Percentiles rank a stretch among this genome's conserved stretches.
Conservation (phyloP, 2,113 vertebrate species). For the Corynorhinus townsendii region DNA sequence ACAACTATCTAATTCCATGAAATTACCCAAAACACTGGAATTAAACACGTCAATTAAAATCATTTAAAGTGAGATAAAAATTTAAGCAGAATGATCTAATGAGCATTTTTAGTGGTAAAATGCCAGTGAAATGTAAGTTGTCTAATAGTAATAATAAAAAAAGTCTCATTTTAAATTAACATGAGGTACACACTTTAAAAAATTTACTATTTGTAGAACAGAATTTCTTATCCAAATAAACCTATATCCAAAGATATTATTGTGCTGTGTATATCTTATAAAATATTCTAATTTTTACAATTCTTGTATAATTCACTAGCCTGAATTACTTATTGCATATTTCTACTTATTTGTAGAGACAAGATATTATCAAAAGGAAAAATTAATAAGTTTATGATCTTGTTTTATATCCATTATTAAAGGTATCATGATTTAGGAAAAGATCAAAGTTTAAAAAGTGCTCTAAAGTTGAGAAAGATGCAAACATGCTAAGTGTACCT, state of each 20-base stretch:
- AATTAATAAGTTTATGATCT: background rate
- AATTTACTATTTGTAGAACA: background rate
- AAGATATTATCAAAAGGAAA: background rate
- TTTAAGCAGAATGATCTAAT: background rate
- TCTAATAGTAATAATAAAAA: background rate
- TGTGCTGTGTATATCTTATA: background rate
- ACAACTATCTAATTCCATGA: background rate
- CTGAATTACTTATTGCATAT: background rate
- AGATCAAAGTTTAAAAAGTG: background rate
- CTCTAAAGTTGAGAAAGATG: background rate
- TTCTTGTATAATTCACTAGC: background rate
- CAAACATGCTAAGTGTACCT: slow-evolving; percentile 79
- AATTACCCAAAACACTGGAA: background rate
- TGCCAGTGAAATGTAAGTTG: background rate
- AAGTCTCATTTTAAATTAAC: background rate
- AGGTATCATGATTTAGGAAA: background rate
- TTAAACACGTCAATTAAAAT: background rate
- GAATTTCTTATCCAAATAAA: background rate
- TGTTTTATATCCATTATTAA: background rate
- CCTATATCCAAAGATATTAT: background rate
- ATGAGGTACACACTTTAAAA: background rate
- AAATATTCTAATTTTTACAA: slow-evolving; percentile 11
- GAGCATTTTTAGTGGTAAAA: background rate
- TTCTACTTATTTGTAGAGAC: background rate
- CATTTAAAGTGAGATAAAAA: background rate